phyloP scores from a whole-genome alignment of 2,797 vertebrate species.

The Glyptemys insculpta region DNA sequence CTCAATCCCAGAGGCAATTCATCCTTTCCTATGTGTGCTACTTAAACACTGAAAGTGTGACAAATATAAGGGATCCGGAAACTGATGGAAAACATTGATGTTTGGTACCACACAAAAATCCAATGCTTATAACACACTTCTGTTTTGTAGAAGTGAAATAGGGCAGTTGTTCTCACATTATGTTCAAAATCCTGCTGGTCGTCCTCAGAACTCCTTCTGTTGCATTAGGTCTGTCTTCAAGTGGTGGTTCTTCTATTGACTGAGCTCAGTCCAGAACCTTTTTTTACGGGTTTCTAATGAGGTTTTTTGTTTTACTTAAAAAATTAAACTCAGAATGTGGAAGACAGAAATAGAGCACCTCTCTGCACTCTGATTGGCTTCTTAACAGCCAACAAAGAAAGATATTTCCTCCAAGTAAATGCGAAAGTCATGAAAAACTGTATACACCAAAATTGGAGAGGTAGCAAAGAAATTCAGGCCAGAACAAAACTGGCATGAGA shows the following conservation, averaged over 20 bases:
- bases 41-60: not conserved
- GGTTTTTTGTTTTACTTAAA: not conserved
- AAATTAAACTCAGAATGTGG: not conserved
- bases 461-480: not conserved
- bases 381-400: not conserved
- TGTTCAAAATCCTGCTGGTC: not conserved
- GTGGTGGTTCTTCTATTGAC: not conserved
- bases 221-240: not conserved
- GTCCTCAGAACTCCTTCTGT: not conserved
- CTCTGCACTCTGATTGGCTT: not conserved
- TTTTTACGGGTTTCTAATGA: not conserved
- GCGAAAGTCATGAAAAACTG: not conserved
- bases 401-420: not conserved
- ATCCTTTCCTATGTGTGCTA: not conserved
- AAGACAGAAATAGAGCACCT: not conserved
- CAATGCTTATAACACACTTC: not conserved
- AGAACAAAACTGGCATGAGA: constrained; percentile 2
- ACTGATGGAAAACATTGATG: not conserved
- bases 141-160: not conserved
- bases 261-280: not conserved
- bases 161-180: not conserved
- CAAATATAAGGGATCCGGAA: not conserved
- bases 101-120: not conserved
- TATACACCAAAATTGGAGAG: not conserved
- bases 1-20: not conserved